These are phyloP conservation scores for Aphelenchoides fujianensis DNA, from an alignment of 1,140 invertebrate species.

Conservation along the genomic window DNA sequence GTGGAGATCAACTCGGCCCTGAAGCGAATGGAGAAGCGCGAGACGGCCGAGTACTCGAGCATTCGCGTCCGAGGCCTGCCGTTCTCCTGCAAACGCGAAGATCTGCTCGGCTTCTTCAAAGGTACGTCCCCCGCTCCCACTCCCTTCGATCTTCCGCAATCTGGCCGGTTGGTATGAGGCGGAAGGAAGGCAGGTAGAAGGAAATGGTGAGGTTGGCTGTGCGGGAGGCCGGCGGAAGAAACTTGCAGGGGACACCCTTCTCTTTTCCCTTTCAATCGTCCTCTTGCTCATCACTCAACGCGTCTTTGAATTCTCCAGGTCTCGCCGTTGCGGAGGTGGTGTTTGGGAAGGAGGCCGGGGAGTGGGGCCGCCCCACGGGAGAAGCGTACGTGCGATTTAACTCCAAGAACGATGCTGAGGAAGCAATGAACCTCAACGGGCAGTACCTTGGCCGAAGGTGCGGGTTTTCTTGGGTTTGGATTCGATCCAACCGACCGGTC, in stretches of 20 bases:
- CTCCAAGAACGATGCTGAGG: slow-evolving; percentile 87
- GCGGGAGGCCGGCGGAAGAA: no score
- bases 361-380: slow-evolving; percentile 87
- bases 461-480: slow-evolving; percentile 7
- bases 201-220: no score
- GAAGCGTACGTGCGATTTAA: slow-evolving; percentile 95
- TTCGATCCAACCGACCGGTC: neutral
- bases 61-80: slow-evolving; percentile 74
- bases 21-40: slow-evolving; percentile 69
- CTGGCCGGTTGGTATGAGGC: no score
- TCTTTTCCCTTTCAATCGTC: no score
- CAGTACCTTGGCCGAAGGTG: slow-evolving; percentile 99
- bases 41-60: slow-evolving; percentile 63
- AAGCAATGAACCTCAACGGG: slow-evolving; percentile 92
- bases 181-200: no score
- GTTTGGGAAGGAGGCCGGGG: slow-evolving; percentile 81
- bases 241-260: no score
- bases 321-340: slow-evolving; percentile 68
- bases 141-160: no score
- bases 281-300: no score
- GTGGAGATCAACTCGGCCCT: slow-evolving; percentile 82
- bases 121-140: slow-evolving; percentile 73
- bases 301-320: neutral
- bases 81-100: slow-evolving; percentile 88
- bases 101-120: slow-evolving; percentile 85